Evolutionary conservation across 2,888 invertebrate species (phyloP), one percentile per base, ranked within the genome.

Genomic region (Dasypolia templi): DNA sequence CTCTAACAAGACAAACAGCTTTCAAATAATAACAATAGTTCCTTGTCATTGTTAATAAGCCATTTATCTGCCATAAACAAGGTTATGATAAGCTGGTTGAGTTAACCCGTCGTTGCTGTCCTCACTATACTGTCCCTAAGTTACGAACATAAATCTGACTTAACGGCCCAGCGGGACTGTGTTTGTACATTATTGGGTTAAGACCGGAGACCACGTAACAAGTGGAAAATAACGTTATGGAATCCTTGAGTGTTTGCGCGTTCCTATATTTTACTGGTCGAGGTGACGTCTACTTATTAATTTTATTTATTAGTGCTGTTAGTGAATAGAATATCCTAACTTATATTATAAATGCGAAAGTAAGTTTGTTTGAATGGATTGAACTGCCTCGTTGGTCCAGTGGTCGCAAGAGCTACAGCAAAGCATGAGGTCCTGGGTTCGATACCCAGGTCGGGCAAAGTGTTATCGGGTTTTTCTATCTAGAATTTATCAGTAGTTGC

Each of bases 171-270:
- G 79, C 76, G 87, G 88, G 88, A 89, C 88, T 82, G 79, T 88
- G 88, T 89, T 88, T 87, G 87, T 88, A 85, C 87, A 85, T 89
- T 90, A 89, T 90, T 89, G 88, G 87, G 88, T 90, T 90, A 89
- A 89, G 87, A 86, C 88, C 83, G 86, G 82, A 76, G 70, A 81
- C 81, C 77, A 85, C 82, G 79, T 83, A 86, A 87, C 87, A 87
- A 88, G 87, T 84, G 86, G 86, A 87, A 86, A 86, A 88, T 85
- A 82, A 80, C 83, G 77, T 86, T 87, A 87, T 81, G 82, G 81
- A 77, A 79, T 81, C 79, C 77, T 77, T 53, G 63, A 64, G 79
- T 77, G 81, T 39, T 44, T 26, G 22, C 32, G 29, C 22, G n/a
- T n/a, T 49, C 3, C 17, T 81, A 39, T 75, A 42, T 56, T 67